Conservation (phyloP, 1,140 invertebrate genomes). For the Uloborus diversus region DNA sequence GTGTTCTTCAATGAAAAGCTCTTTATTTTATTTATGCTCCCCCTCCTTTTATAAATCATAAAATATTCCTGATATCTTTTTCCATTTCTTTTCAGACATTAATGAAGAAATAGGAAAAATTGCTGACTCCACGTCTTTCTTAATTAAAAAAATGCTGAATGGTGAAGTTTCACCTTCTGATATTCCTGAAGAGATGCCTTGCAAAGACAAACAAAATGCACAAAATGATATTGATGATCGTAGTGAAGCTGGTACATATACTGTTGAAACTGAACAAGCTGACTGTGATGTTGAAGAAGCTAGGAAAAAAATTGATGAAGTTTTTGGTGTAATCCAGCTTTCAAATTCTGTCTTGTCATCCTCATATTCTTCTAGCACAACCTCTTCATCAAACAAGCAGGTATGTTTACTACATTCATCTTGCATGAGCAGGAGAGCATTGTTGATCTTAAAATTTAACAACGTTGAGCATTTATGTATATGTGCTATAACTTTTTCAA, state of each 20-base stretch:
- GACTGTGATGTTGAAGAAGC: conserved; percentile 87
- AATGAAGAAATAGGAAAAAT: conserved; percentile 52
- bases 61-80: too few species aligned
- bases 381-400: conserved; percentile 48
- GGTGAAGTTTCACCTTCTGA: conserved; percentile 31
- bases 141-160: conserved; percentile 54
- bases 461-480: too few species aligned
- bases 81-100: conserved; percentile 12
- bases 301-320: conserved; percentile 83
- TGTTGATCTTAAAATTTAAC: too few species aligned
- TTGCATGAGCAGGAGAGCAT: too few species aligned
- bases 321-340: conserved; percentile 71
- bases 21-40: too few species aligned
- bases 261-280: conserved; percentile 69
- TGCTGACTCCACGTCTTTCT: conserved; percentile 40
- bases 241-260: conserved; percentile 88
- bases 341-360: conserved; percentile 40
- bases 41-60: too few species aligned
- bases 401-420: too few species aligned
- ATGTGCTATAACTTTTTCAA: too few species aligned
- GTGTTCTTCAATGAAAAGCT: too few species aligned
- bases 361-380: conserved; percentile 50
- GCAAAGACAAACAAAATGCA: conserved; percentile 9
- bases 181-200: background rate
- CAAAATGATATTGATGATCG: conserved; percentile 61